Evolutionary conservation across 2,888 invertebrate species (phyloP), one percentile per base, ranked within the genome.

Genomic region (Acleris literana): DNA sequence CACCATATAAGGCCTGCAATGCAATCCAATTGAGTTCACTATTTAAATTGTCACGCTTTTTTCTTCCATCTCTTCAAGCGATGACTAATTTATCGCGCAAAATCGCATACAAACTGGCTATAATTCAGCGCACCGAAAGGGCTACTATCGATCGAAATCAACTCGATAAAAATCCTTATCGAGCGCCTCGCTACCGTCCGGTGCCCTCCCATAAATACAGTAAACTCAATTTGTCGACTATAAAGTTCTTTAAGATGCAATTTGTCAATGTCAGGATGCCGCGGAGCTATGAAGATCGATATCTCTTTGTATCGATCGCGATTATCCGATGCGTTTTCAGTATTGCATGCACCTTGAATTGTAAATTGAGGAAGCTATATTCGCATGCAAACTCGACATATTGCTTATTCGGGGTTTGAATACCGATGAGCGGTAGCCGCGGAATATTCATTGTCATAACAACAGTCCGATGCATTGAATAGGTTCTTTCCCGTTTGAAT

Each of bases 191-290:
- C 70, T 68, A 71, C 75, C 69, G 70, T 68, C 69, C 39, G 39
- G 11, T 71, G 75, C 76, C 65, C 77, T 72, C 75, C 74, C 78
- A 84, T 86, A 86, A 87, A 87, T 84, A 85, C 84, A 79, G 83
- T 80, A 85, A 81, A 84, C 82, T 85, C 88, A 90, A 90, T 90
- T 90, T 87, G 90, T 88, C 85, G 75, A 75, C 82, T 79, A 82
- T 88, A 88, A 88, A 87, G 73, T 84, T 77, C 74, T 75, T 78
- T 78, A 81, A 84, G 80, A 78, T 78, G 85, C 84, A 84, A 90
- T 91, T 90, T 90, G 89, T 91, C 90, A 88, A 86, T 81, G 90
- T 91, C 89, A 79, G 74, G 72, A 78, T 74, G 83, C 81, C 80
- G 81, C 84, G 81, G 80, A 82, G 75, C 84, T 83, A 86, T 85